Evolutionary conservation across 1,140 invertebrate genomes (phyloP).

Genomic region (Linepithema humile): DNA sequence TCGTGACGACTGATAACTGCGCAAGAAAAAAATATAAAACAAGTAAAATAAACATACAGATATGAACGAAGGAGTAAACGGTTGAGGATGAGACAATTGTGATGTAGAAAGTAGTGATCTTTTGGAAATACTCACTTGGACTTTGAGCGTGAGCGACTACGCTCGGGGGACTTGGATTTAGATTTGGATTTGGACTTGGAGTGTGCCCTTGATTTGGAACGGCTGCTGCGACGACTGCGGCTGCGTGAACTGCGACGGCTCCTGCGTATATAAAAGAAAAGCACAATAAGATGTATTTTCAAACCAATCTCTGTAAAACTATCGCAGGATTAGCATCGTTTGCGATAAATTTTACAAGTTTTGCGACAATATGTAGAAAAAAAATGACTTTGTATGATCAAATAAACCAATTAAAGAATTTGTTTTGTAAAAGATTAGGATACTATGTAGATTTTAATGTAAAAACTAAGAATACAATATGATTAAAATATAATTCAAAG

Average conservation of each 20-base stretch:
- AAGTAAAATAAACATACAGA: slow-evolving; percentile 18
- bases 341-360: not conserved
- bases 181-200: slow-evolving; percentile 90
- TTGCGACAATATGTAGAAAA: not conserved
- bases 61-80: slow-evolving; percentile 32
- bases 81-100: slow-evolving; percentile 43
- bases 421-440: not conserved
- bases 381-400: not conserved
- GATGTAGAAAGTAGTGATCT: slow-evolving; percentile 36
- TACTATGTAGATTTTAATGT: not conserved
- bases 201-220: slow-evolving; percentile 88
- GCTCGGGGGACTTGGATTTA: slow-evolving; percentile 88
- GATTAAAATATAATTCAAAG: slow-evolving; percentile 23
- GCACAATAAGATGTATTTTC: not conserved
- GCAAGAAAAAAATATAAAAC: slow-evolving; percentile 69
- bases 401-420: slow-evolving; percentile 7
- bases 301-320: not conserved
- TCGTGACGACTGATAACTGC: slow-evolving; percentile 59
- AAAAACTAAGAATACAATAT: not conserved
- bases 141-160: slow-evolving; percentile 87
- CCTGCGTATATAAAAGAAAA: slow-evolving; percentile 67
- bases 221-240: slow-evolving; percentile 87
- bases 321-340: not conserved
- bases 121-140: slow-evolving; percentile 83
- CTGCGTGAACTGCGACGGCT: slow-evolving; percentile 85